A percentile compares a stretch with the other conserved stretches of the same genome.
Conservation (phyloP, 2,113 vertebrate genomes). For the Leptocoma aspasia region DNA sequence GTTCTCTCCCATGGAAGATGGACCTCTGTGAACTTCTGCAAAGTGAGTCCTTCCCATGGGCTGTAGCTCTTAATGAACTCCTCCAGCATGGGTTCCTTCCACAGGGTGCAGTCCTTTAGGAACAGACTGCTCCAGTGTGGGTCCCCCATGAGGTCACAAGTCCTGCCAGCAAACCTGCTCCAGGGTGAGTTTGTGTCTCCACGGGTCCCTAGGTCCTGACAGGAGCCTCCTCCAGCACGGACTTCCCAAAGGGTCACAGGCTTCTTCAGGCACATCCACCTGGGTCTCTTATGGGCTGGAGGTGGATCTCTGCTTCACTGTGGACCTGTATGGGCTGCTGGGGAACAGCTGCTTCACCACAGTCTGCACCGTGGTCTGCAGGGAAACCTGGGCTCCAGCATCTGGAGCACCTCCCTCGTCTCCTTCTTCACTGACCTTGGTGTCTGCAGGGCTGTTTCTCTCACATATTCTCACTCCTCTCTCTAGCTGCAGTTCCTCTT, state of each 20-base stretch:
- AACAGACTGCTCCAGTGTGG: not conserved
- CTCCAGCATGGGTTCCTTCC: not conserved
- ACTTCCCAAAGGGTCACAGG: not conserved
- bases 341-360: not conserved
- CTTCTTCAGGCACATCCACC: not conserved
- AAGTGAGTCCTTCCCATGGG: not conserved
- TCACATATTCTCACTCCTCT: not conserved
- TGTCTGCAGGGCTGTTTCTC: not conserved
- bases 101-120: not conserved
- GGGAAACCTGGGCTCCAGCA: rapidly evolving
- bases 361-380: not conserved
- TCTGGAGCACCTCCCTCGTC: not conserved
- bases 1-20: not conserved
- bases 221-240: rapidly evolving
- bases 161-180: not conserved
- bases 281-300: not conserved
- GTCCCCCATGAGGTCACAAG: not conserved
- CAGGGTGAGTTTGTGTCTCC: not conserved
- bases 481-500: not conserved
- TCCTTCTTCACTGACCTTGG: not conserved
- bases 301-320: not conserved
- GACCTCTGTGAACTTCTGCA: not conserved
- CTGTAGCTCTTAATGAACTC: not conserved
- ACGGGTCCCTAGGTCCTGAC: not conserved
- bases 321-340: not conserved